Base-by-base conservation (phyloP, 2,797 vertebrate genomes). In the Rhinatrema bivittatum region DNA sequence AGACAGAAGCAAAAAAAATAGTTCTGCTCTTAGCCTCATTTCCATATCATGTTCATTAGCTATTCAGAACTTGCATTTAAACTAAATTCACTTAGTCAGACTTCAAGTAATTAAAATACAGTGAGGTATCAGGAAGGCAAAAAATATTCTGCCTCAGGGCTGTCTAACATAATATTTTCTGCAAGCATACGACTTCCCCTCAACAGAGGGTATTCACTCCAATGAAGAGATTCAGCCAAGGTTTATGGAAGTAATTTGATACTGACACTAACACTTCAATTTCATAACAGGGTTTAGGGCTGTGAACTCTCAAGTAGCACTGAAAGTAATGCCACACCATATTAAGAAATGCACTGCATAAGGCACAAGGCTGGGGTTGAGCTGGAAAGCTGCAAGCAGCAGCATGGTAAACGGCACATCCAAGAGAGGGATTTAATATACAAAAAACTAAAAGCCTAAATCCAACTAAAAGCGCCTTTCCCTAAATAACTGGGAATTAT, bases 161-260 rank as follows among this genome's bases (percentile, higher is more conserved):
- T 61, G 31, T 27, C 14, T 52, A 44, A 39, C 42, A 17, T 41
- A 71, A 46, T 52, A 74, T 66, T 72, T 73, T 76, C 63, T 70
- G 60, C 54, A 70, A 76, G 73, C 60, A 53, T 1, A 14, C 32
- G 54, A 50, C 70, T 76, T 75, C 52, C 63, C 67, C 65, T n/a
- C n/a, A n/a, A n/a, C n/a, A n/a, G 62, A 61, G 67, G 68, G 71
- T 72, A 74, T 66, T 71, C 68, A 76, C 68, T 76, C 59, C 54
- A 57, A 42, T 2, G 7, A 62, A 58, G 68, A 66, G 70, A 72
- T 46, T 48, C 57, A 28, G 15, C 48, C 54, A 57, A 70, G 57
- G 71, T 78, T 82, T 78, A 75, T 68, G 63, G 65, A 65, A 53
- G 71, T 70, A 75, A 81, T 80, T 79, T 73, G 68, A 68, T 27